Evolutionary conservation across 1,140 invertebrate genomes (phyloP).

Genomic region (Mycetomoellerius zeteki): DNA sequence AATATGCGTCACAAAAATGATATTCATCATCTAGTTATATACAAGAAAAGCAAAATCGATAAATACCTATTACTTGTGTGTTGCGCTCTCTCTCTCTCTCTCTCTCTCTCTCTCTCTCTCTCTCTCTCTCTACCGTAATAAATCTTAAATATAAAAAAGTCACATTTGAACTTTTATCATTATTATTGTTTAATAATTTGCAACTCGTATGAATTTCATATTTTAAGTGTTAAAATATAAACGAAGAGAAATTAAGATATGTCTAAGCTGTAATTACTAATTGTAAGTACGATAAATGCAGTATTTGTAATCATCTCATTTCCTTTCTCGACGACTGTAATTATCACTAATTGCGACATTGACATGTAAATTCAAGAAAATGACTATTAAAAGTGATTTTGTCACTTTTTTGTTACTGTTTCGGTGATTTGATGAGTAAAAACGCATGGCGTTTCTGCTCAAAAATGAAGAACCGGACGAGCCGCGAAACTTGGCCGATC

Average conservation of each 20-base stretch:
- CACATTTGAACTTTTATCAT: neutral
- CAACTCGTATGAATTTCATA: neutral
- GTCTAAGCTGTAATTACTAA: constrained; percentile 18
- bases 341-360: constrained; percentile 15
- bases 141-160: neutral
- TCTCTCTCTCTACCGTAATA: neutral
- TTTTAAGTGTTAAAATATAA: constrained; percentile 30
- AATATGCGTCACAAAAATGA: too few relatives aligned
- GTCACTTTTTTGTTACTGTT: neutral
- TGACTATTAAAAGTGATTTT: constrained; percentile 10
- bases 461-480: constrained; percentile 44
- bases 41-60: constrained; percentile 10
- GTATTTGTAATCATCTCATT: neutral
- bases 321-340: constrained; percentile 20
- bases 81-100: too few relatives aligned
- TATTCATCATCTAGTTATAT: neutral
- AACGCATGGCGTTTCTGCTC: constrained; percentile 35
- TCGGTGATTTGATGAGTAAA: neutral
- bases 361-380: constrained; percentile 5
- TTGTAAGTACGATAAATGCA: constrained; percentile 8
- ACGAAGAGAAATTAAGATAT: constrained; percentile 13
- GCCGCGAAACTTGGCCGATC: constrained; percentile 77
- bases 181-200: neutral
- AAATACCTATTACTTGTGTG: constrained; percentile 14
- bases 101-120: too few relatives aligned